Evolutionary conservation across 2,888 invertebrate species (phyloP), one percentile per base, ranked within the genome.

Genomic region (Prostheceraeus crozeri): DNA sequence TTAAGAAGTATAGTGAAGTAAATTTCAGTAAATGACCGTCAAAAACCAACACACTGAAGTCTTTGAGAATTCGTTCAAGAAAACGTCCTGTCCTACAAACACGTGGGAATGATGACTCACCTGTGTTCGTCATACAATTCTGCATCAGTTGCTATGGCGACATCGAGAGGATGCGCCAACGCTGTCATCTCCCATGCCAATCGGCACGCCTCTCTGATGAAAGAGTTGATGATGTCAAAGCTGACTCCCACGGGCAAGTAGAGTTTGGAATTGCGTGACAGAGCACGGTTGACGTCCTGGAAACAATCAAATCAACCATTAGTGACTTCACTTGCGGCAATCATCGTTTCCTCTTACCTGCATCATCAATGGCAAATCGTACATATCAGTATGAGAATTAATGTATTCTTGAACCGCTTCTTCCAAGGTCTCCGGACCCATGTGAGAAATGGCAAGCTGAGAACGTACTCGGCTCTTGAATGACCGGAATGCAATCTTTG

Each of bases 321-420:
- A n/a, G n/a, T n/a, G n/a, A n/a, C n/a, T n/a, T n/a, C n/a, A 23
- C 8, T 52, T 19, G 1, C 33, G 69, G 72, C 68, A 66, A 76
- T 75, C n/a, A n/a, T n/a, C n/a, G n/a, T n/a, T n/a, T n/a, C n/a
- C n/a, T n/a, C n/a, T n/a, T n/a, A n/a, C n/a, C 27, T 71, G 65
- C 2, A 75, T 71, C 66, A 76, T 69, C 35, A 68, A 69, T 27
- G 73, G 70, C 21, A 74, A 68, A 65, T 75, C 75, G 61, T 70
- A 73, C 10, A 73, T 68, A 65, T 75, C 75, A 35, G 71, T 68
- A 67, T 76, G 73, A 48, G 72, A 66, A 67, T 75, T 75, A 67
- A 76, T 68, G 65, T 75, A 74, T 60, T 75, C 73, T 65, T 76
- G 76, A 8, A 73, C 72, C 4, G 74, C 72, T 58, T 76, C 74